These are phyloP conservation scores for Actinemys pallida DNA, from an alignment of 2,113 vertebrate genomes.

Conservation along the genomic window DNA sequence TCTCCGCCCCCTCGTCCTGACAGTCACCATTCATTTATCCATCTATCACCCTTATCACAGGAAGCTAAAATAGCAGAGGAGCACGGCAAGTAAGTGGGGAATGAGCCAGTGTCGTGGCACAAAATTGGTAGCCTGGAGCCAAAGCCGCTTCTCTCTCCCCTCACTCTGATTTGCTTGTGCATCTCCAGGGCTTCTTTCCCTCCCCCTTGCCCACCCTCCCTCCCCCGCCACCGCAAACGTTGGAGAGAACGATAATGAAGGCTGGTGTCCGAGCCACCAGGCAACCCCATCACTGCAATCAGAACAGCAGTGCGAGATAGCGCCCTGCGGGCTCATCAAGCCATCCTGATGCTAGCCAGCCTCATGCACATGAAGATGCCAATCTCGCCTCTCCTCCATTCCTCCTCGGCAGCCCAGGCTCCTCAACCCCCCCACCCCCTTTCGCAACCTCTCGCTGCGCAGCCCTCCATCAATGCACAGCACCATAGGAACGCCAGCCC, in stretches of 20 bases:
- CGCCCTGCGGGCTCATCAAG: constrained; percentile 62
- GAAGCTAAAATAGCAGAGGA: constrained; percentile 22
- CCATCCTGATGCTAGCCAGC: constrained; percentile 18
- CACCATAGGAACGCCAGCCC: constrained; percentile 66
- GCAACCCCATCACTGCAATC: constrained; percentile 57
- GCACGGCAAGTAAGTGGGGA: neutral
- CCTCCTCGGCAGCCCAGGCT: constrained; percentile 47
- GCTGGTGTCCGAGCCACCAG: constrained; percentile 64
- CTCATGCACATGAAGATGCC: constrained; percentile 31
- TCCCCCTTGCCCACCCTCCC: neutral
- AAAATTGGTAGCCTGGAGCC: constrained; percentile 41
- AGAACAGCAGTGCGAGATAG: neutral
- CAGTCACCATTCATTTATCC: neutral
- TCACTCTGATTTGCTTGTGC: neutral
- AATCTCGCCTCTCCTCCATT: constrained; percentile 20
- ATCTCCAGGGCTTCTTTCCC: constrained; percentile 26
- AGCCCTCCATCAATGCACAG: neutral
- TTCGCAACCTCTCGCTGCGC: constrained; percentile 1
- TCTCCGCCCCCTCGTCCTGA: neutral
- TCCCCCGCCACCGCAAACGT: neutral
- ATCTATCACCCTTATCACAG: neutral
- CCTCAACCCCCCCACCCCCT: constrained; percentile 15
- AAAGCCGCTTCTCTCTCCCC: constrained; percentile 27
- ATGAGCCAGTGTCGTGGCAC: constrained; percentile 7
- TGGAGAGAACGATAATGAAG: constrained; percentile 43